phyloP scores from a whole-genome alignment of 2,113 vertebrate genomes.

The Sebastes fasciatus region DNA sequence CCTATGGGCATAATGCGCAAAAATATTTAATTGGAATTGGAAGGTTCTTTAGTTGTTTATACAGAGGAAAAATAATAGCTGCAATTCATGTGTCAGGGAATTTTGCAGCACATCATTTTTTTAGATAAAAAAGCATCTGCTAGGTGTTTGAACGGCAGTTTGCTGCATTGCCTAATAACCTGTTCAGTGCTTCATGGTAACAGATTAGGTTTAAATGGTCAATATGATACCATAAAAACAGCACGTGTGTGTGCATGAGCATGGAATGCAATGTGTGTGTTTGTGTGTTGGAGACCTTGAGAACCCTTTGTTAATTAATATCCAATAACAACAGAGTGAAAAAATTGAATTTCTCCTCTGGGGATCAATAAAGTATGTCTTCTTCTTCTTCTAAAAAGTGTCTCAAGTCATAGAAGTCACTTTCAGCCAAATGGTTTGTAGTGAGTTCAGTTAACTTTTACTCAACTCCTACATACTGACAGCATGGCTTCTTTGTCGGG shows the following conservation, averaged over 20 bases:
- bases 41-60: constrained; percentile 39
- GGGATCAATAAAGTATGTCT: no score
- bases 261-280: neutral
- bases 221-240: neutral
- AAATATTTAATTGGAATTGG: constrained; percentile 50
- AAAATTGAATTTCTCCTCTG: no score
- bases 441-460: neutral
- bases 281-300: neutral
- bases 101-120: constrained; percentile 11
- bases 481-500: neutral
- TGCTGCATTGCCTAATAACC: neutral
- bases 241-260: neutral
- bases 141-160: neutral
- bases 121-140: neutral
- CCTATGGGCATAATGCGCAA: constrained; percentile 38
- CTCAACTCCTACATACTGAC: neutral
- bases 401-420: neutral
- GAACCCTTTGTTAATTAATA: neutral
- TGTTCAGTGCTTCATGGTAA: constrained; percentile 11
- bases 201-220: neutral
- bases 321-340: neutral
- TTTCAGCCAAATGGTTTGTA: neutral
- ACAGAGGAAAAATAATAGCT: neutral
- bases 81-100: constrained; percentile 18
- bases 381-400: neutral